Evolutionary conservation across 2,797 vertebrate genomes (phyloP).

Genomic region (Todus mexicanus): DNA sequence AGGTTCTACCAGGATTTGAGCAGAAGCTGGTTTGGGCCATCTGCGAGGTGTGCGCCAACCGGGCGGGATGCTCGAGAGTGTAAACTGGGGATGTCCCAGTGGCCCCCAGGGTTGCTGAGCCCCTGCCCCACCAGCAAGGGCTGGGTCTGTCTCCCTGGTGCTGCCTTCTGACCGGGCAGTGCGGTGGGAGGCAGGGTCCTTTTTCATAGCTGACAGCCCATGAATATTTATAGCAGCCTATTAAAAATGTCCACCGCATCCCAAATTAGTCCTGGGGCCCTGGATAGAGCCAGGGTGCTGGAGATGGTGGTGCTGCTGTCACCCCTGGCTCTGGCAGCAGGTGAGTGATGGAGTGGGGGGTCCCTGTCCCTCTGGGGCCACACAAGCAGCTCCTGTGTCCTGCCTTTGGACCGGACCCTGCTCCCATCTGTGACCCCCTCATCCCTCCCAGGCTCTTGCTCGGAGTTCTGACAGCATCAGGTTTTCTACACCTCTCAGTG

Average conservation of each 20-base stretch:
- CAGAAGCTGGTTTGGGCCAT: not conserved
- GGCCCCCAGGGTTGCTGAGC: not conserved
- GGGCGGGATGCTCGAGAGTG: not conserved
- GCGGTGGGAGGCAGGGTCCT: not conserved
- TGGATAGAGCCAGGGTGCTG: not conserved
- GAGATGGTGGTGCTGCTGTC: not conserved
- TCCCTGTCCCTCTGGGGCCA: not conserved
- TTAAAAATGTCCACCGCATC: conserved; percentile 52
- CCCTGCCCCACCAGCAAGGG: not conserved
- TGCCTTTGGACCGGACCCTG: not conserved
- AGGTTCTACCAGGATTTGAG: not conserved
- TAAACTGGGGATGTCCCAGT: not conserved
- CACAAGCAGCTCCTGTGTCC: not conserved
- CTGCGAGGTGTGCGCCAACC: not conserved
- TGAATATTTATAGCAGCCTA: conserved; percentile 59
- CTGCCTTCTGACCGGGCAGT: not conserved
- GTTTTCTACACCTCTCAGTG: not conserved
- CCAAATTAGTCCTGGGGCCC: conserved; percentile 24
- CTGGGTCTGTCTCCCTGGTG: not conserved
- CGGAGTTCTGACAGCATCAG: not conserved
- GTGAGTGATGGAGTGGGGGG: not conserved
- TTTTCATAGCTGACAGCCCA: conserved; percentile 46
- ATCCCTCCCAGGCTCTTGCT: fast-evolving
- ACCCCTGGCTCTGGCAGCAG: fast-evolving
- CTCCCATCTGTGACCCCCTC: fast-evolving